Evolutionary conservation across 2,888 invertebrate species (phyloP), one percentile per base, ranked within the genome.

Genomic region (Sylvicola fuscatus): DNA sequence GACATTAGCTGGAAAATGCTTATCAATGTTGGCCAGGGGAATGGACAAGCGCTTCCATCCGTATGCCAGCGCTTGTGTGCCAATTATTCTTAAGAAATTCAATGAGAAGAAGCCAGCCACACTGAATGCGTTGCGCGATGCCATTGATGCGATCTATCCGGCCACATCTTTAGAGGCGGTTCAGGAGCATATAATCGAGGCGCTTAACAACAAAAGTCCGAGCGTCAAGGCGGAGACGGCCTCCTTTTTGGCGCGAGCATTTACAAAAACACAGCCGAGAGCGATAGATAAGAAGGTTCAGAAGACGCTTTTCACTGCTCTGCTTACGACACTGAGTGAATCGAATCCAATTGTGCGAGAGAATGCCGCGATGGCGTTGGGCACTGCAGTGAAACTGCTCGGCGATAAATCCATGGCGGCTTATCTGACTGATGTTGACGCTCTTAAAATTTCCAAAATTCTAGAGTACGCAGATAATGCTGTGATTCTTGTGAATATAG

Each of bases 31-130:
- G 29, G 95, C 95, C 0, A 66, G 56, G 37, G 95, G 93, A 1
- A 64, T 97, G 26, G 79, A 90, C 37, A 82, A 79, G 53, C 75
- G 80, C 40, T 98, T 93, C 59, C 70, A 76, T 8, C 72, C 78
- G 0, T 92, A 90, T 60, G 80, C 92, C 0, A 59, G 68, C 53
- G 72, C 75, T 1, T 80, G 81, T 46, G 61, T 86, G 2, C 68
- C 80, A 7, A 63, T 79, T 1, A 65, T 93, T 34, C 58, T 98
- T 27, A 95, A 97, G 48, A 98, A 97, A 59, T 97, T 97, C 52
- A 92, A 92, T 49, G 97, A 98, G 57, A 97, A 93, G 64, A 98
- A 98, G 50, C 66, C 76, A 2, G 80, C 74, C 49, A 92, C 97
- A 2, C 89, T 97, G 0, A 54, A 69, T 2, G 80, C 86, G 0